Evolutionary conservation across 1,140 invertebrate genomes (phyloP).

Genomic region (Coptotermes formosanus): DNA sequence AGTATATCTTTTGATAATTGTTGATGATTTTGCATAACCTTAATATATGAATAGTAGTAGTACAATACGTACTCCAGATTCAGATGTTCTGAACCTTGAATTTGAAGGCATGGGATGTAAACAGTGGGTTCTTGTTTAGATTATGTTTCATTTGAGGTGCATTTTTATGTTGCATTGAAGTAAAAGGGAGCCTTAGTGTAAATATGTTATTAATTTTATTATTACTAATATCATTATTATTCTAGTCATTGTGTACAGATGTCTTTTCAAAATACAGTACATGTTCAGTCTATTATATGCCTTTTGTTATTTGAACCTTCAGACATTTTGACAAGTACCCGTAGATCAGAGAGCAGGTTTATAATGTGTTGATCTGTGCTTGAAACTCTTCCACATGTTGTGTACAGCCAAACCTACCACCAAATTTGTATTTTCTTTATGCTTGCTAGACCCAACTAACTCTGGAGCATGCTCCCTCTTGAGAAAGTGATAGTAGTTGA

Average conservation of each 20-base stretch:
- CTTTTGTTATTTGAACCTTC: neutral
- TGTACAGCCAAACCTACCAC: too few relatives aligned
- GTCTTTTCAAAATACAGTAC: neutral
- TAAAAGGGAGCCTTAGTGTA: neutral
- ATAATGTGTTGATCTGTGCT: too few relatives aligned
- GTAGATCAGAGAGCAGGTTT: too few relatives aligned
- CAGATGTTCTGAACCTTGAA: neutral
- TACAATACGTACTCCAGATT: neutral
- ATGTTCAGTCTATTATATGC: neutral
- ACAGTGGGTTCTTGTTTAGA: neutral
- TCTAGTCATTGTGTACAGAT: slow-evolving; percentile 5
- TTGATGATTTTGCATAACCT: neutral
- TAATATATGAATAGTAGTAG: neutral
- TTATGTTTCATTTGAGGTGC: neutral
- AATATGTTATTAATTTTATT: neutral
- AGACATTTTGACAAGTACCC: too few relatives aligned
- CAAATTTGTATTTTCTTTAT: too few relatives aligned
- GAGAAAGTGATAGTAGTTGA: too few relatives aligned
- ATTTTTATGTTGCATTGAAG: neutral
- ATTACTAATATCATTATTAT: neutral
- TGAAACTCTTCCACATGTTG: too few relatives aligned
- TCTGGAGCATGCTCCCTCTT: too few relatives aligned
- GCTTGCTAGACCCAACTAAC: too few relatives aligned
- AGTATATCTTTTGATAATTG: neutral
- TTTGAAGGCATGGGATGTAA: neutral